Evolutionary conservation across 1,140 invertebrate species (phyloP), one percentile per base, ranked within the genome.

Genomic region (Lerema accius): DNA sequence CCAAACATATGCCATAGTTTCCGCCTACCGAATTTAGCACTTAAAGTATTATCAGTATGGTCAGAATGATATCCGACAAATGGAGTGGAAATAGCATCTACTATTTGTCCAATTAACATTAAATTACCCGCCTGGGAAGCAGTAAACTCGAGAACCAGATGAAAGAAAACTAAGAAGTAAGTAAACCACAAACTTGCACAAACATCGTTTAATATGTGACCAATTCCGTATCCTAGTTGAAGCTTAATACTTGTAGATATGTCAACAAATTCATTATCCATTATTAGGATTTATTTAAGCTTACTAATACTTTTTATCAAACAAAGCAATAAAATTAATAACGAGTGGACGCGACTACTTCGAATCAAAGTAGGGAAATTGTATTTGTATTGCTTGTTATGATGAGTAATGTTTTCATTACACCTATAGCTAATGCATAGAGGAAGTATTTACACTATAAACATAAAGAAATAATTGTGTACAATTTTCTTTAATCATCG

Each of bases 101-200:
- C 96, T 26, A 98, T 80, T 92, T 98, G 97, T 7, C 97, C 97
- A 60, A 97, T 93, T 7, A 98, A 90, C 78, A 99, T 92, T 56
- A 98, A 81, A 42, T 94, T 86, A 19, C 98, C 98, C 1, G 98
- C 94, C 74, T 95, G 91, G 7, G 91, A 90, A 69, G 95, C 94
- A 80, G 93, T 92, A 82, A 99, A 96, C 67, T 93, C 91, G 23
- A 97, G 89, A 1, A 99, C 96, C 76, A 96, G 93, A 81, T 98
- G 95, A 79, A 98, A 96, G 89, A 95, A 99, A 13, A 99, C 94
- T 68, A 99, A 92, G n/a, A 98, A 92, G 90, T 99, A 99, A 0
- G 97, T 97, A 84, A 99, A 99, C 98, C 98, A 99, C 94, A 99
- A 96, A 45, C 97, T 97, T 28, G 98, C 97, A 91, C 97, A 98